Conservation (phyloP, 2,888 invertebrate species). For the Latrodectus hesperus region DNA sequence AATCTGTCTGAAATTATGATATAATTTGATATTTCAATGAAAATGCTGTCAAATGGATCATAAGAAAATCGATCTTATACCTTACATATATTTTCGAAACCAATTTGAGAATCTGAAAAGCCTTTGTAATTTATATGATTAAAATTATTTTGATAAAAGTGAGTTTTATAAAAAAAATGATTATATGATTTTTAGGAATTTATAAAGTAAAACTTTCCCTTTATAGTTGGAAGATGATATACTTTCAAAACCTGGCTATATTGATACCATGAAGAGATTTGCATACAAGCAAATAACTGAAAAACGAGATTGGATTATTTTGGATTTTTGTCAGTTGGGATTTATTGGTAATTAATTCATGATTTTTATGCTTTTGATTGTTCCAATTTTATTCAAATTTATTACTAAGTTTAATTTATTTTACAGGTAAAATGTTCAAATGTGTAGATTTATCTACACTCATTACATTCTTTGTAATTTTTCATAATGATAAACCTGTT, state of each 20-base stretch:
- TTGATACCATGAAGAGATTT: slow-evolving; percentile 88
- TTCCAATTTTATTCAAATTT: neutral
- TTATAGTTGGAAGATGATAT: slow-evolving; percentile 92
- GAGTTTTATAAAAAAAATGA: too few relatives aligned
- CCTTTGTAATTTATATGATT: too few relatives aligned
- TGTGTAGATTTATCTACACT: slow-evolving; percentile 89
- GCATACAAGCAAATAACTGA: slow-evolving; percentile 84
- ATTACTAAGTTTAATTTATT: slow-evolving; percentile 77
- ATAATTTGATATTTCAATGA: neutral
- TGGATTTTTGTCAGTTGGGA: slow-evolving; percentile 94
- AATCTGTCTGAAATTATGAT: too few relatives aligned
- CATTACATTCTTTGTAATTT: slow-evolving; percentile 94
- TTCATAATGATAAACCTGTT: slow-evolving; percentile 95
- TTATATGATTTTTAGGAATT: too few relatives aligned
- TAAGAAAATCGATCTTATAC: too few relatives aligned
- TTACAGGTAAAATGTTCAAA: slow-evolving; percentile 92
- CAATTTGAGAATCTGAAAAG: too few relatives aligned
- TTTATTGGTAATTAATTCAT: slow-evolving; percentile 80
- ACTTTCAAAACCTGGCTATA: slow-evolving; percentile 85
- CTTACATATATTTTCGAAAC: too few relatives aligned
- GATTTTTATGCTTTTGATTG: neutral
- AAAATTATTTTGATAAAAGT: too few relatives aligned
- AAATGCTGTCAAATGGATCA: neutral
- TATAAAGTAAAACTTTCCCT: neutral
- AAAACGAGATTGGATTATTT: slow-evolving; percentile 89